Evolutionary conservation across 37 sponge, comb jelly and placozoan species (phyloP).

Genomic region (Spongilla lacustris): DNA sequence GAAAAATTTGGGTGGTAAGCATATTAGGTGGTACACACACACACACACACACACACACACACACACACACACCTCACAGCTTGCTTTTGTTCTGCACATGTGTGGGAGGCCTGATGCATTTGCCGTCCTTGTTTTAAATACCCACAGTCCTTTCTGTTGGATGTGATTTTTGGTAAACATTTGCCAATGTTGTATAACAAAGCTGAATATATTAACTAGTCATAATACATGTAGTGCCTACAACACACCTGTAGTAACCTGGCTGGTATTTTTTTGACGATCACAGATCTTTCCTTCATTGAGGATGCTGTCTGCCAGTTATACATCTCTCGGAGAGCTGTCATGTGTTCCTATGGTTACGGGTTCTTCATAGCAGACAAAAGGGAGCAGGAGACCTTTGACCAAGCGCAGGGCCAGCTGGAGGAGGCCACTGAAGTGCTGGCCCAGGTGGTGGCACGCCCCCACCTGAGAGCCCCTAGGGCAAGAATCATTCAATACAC

Average conservation of each 20-base stretch:
- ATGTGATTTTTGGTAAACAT: too few species aligned
- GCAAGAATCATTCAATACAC: conserved; percentile 72
- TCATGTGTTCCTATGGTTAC: conserved; percentile 73
- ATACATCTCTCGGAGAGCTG: conserved; percentile 56
- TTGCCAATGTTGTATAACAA: too few species aligned
- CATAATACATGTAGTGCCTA: too few species aligned
- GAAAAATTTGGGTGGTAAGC: too few species aligned
- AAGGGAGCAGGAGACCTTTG: conserved; percentile 30
- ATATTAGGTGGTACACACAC: too few species aligned
- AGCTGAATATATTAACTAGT: too few species aligned
- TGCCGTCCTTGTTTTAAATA: too few species aligned
- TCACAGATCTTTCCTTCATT: conserved; percentile 58
- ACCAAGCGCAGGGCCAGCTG: conserved; percentile 55
- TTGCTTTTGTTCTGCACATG: too few species aligned
- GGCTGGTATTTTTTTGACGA: neutral
- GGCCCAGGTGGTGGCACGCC: conserved; percentile 80
- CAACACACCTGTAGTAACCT: neutral
- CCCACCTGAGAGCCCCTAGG: conserved; percentile 70
- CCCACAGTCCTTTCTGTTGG: too few species aligned
- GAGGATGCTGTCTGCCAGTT: conserved; percentile 75
- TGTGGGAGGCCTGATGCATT: too few species aligned
- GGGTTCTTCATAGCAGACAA: conserved; percentile 65
- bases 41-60: too few species aligned
- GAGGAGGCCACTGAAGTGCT: conserved; percentile 76
- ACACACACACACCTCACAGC: too few species aligned